Conservation (phyloP, 2,888 invertebrate genomes). For the Acanthosepion pharaonis region DNA sequence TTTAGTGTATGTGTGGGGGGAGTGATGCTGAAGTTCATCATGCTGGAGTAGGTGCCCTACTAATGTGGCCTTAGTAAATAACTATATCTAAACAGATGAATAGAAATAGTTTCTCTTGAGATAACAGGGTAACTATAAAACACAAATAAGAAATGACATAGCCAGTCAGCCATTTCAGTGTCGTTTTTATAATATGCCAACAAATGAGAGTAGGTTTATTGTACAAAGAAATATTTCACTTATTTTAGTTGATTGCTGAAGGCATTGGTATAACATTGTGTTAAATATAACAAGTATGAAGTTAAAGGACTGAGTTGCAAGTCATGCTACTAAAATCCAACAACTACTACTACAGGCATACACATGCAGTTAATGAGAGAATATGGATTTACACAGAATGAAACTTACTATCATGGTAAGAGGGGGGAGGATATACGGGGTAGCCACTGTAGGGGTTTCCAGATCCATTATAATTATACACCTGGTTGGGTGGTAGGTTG, state of each 20-base stretch:
- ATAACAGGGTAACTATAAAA: neutral
- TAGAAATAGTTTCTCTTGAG: neutral
- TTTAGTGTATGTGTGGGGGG: no score
- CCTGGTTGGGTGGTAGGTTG: neutral
- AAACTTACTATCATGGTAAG: constrained; percentile 12
- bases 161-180: neutral
- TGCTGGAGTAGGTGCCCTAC: no score
- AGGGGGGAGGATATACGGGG: constrained; percentile 11
- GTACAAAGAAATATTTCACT: neutral
- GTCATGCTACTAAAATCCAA: neutral
- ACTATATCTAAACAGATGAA: neutral
- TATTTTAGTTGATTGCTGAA: neutral
- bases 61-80: no score
- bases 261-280: neutral
- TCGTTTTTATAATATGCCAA: neutral
- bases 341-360: neutral
- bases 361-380: neutral
- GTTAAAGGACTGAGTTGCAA: neutral
- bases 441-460: neutral
- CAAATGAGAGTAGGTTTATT: neutral
- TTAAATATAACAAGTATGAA: no score
- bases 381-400: neutral
- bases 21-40: no score
- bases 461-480: neutral
- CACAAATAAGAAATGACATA: neutral